Evolutionary conservation across 2,888 invertebrate genomes (phyloP).

Genomic region (Anoplius nigerrimus): DNA sequence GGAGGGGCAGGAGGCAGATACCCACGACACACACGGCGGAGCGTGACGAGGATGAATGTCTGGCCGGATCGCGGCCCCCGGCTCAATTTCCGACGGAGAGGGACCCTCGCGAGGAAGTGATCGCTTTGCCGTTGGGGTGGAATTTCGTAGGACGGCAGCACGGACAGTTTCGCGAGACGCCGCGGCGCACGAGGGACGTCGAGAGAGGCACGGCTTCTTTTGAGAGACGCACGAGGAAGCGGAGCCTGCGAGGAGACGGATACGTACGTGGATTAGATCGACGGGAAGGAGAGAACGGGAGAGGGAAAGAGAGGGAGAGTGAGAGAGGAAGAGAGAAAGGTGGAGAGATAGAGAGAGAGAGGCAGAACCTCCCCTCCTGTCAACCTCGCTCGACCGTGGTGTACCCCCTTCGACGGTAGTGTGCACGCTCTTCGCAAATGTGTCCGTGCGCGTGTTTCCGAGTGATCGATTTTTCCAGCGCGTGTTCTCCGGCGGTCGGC

Average conservation of each 20-base stretch:
- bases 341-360: constrained; percentile 22
- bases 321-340: constrained; percentile 3
- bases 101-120: no score
- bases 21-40: no score
- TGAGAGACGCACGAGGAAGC: constrained; percentile 6
- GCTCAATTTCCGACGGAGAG: no score
- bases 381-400: no score
- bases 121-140: no score
- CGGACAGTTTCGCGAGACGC: no score
- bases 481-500: constrained; percentile 17
- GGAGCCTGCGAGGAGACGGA: constrained; percentile 10
- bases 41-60: no score
- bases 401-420: constrained; percentile 43
- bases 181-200: not conserved
- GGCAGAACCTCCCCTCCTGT: no score
- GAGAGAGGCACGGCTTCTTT: not conserved
- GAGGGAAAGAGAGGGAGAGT: constrained; percentile 26
- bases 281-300: constrained; percentile 8
- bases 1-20: constrained; percentile 8
- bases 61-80: no score
- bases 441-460: constrained; percentile 22
- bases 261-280: constrained; percentile 12
- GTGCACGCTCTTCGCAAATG: constrained; percentile 33
- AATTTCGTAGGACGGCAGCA: not conserved
- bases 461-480: constrained; percentile 24